A percentile compares a stretch with the other conserved stretches of the same genome.
These are phyloP conservation scores for Parambassis ranga DNA, from an alignment of 2,797 vertebrate species.

Conservation along the genomic window DNA sequence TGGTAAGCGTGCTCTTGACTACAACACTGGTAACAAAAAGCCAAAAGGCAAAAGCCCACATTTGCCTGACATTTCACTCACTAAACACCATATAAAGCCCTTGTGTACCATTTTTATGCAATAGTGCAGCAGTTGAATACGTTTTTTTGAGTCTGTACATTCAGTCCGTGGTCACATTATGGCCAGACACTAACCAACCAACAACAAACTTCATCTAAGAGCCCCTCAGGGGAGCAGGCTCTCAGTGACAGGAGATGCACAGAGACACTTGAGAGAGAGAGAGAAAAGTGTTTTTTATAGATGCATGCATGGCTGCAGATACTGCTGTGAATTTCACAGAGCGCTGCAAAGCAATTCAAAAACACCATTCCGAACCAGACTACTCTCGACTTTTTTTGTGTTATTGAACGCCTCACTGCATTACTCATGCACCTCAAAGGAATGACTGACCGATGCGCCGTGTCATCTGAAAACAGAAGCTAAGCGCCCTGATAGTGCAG, in stretches of 20 bases:
- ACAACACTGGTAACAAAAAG: no score
- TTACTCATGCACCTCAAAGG: not conserved
- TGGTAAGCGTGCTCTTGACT: no score
- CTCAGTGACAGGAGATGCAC: constrained; percentile 28
- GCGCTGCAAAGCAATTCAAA: not conserved
- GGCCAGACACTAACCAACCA: no score
- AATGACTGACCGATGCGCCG: not conserved
- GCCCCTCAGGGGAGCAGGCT: not conserved
- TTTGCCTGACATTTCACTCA: no score
- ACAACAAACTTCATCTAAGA: constrained; percentile 14
- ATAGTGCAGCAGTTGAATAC: no score
- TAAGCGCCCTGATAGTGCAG: no score
- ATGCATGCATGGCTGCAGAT: not conserved
- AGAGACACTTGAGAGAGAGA: constrained; percentile 14
- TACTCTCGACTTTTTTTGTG: no score
- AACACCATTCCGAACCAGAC: constrained; percentile 20
- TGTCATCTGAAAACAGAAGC: not conserved
- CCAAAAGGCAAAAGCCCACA: no score
- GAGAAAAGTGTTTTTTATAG: constrained; percentile 21
- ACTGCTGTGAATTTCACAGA: constrained; percentile 2
- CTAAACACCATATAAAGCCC: no score
- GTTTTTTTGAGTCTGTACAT: not conserved
- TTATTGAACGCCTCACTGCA: not conserved
- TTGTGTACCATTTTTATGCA: no score
- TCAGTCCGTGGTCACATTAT: constrained; percentile 20